These are phyloP conservation scores for Smutsia temminckii DNA, from an alignment of 2,797 vertebrate genomes.

Conservation along the genomic window DNA sequence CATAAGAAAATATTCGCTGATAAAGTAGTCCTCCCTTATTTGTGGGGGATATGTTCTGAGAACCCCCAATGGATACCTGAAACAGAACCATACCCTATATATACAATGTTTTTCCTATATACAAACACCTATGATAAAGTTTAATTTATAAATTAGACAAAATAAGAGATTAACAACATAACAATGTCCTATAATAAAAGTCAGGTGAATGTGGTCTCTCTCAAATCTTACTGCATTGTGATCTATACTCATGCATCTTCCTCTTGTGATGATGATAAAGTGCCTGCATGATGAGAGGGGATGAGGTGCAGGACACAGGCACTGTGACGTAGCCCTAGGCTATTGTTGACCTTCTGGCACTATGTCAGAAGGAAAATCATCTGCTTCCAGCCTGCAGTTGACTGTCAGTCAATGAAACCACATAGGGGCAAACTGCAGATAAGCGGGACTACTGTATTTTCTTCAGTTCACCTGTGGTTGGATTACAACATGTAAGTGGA, in stretches of 20 bases:
- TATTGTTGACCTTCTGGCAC: not conserved
- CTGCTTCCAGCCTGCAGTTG: not conserved
- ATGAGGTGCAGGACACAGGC: not conserved
- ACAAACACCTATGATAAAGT: not conserved
- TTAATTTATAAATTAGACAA: not conserved
- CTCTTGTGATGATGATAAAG: not conserved
- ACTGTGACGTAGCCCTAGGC: not conserved
- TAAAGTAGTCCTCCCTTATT: not conserved
- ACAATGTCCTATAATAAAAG: not conserved
- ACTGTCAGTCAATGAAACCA: not conserved
- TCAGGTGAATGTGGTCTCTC: not conserved
- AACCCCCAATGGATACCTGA: not conserved
- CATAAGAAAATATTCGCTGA: not conserved
- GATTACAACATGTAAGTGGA: not conserved
- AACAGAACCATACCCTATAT: no score
- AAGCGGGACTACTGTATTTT: not conserved
- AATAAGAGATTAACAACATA: not conserved
- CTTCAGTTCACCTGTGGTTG: not conserved
- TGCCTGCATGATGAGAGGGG: not conserved
- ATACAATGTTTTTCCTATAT: no score
- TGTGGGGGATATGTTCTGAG: not conserved
- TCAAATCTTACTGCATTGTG: not conserved
- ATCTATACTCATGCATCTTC: not conserved
- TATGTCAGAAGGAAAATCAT: not conserved
- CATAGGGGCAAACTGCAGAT: not conserved